phyloP scores from a whole-genome alignment of 1,140 invertebrate genomes.

The Paraescarpia echinospica region DNA sequence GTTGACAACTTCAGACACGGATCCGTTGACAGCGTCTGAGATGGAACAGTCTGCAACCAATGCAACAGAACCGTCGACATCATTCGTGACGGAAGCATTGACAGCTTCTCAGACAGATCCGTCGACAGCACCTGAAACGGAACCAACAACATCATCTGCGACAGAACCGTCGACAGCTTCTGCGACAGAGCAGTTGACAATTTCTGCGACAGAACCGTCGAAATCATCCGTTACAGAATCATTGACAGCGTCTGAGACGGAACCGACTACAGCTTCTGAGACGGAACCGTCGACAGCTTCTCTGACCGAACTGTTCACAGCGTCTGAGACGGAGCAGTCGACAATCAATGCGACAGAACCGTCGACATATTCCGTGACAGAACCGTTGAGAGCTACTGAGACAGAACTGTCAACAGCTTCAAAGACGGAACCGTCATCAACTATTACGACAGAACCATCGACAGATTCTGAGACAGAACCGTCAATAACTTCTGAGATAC shows the following conservation, averaged over 20 bases:
- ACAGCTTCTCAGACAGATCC: too few species aligned
- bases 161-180: neutral
- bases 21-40: too few species aligned
- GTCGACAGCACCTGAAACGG: neutral
- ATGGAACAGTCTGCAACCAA: too few species aligned
- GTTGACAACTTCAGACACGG: too few species aligned
- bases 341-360: neutral
- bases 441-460: neutral
- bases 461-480: neutral
- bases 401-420: neutral
- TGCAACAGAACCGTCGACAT: too few species aligned
- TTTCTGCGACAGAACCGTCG: neutral
- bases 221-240: neutral
- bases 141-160: neutral
- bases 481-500: neutral
- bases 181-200: neutral
- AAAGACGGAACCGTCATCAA: neutral
- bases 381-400: neutral
- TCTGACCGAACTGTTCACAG: neutral
- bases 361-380: neutral
- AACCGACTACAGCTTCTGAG: neutral
- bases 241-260: neutral
- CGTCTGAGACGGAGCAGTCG: neutral
- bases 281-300: neutral
- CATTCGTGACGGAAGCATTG: too few species aligned